These are phyloP conservation scores for Drosophila affinis DNA, from an alignment of 2,888 invertebrate genomes.

Conservation along the genomic window DNA sequence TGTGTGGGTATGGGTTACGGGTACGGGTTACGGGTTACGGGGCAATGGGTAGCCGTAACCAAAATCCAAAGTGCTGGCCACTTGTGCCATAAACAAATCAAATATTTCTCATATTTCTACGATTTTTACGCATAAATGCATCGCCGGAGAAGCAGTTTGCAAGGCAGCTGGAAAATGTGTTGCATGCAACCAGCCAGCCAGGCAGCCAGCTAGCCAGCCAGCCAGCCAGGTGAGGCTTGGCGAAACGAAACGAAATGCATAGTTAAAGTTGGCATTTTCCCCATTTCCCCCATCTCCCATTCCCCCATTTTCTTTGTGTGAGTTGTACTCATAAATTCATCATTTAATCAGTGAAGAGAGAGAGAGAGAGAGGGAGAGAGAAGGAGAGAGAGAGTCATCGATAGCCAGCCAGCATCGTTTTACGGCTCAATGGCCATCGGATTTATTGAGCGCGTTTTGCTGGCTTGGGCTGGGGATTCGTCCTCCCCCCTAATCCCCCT, in stretches of 20 bases:
- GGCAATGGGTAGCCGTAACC: constrained; percentile 1
- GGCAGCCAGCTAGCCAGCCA: no score
- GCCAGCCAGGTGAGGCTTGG: constrained; percentile 9
- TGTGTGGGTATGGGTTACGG: not conserved
- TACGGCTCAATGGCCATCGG: constrained; percentile 62
- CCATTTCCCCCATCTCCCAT: constrained; percentile 4
- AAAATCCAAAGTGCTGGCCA: constrained; percentile 45
- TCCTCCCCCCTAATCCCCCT: not conserved
- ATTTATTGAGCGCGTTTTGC: constrained; percentile 59
- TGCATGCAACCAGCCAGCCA: constrained; percentile 35
- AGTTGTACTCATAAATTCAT: constrained; percentile 70
- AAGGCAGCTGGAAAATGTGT: constrained; percentile 40
- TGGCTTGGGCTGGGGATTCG: constrained; percentile 23
- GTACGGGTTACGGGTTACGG: not conserved
- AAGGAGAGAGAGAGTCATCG: constrained; percentile 1
- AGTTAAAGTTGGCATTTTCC: constrained; percentile 60
- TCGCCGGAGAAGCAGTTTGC: constrained; percentile 41
- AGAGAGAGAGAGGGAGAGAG: not conserved
- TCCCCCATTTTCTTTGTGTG: constrained; percentile 7
- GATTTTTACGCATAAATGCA: constrained; percentile 66
- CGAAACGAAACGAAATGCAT: constrained; percentile 47
- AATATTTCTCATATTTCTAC: constrained; percentile 74
- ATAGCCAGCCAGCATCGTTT: constrained; percentile 52
- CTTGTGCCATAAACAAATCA: constrained; percentile 76
- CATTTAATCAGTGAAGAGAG: constrained; percentile 46